Base-by-base conservation (phyloP, 2,888 invertebrate species). In the Heliconius aoede region DNA sequence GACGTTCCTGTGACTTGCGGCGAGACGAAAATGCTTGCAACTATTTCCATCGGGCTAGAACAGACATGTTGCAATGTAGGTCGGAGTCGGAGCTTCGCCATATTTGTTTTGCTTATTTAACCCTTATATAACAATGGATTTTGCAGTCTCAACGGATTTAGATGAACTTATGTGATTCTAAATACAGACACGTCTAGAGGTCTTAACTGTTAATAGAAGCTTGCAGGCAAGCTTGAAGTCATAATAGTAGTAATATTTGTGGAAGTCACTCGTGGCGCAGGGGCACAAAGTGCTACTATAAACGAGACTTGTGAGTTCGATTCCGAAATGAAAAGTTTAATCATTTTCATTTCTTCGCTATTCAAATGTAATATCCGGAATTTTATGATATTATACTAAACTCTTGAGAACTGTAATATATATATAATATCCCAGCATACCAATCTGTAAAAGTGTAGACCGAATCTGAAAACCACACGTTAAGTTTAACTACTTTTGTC, bases 41-140 rank as follows among this genome's bases (percentile, higher is more conserved):
- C 69, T 76, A 78, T 76, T 78, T 73, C 69, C 73, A 76, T 62
- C 74, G 36, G 28, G 28, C 73, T 36, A 69, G 76, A 73, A 73
- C 73, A 77, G 73, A 73, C 61, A 61, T 69, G 61, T 46, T 24
- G 74, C 46, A 40, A 60, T 60, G 46, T 72, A 72, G 72, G 58
- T 36, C 69, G 69, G n/a, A 40, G 55, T 36, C 69, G 69, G n/a
- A 65, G 55, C 69, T 24, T 55, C 69, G 69, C 69, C 55, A 30
- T 69, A 55, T 24, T 69, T 69, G 69, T 69, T 69, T 69, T 69
- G 69, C 30, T 69, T 69, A 55, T 69, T 69, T 69, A 69, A 69
- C 55, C 55, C 69, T 55, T 55, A 55, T 69, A 32, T 51, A 69
- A 69, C 69, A 69, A 69, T 55, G n/a, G 55, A 30, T 69, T 69